Conservation (phyloP, 2,888 invertebrate species). For the Scotopteryx bipunctaria region DNA sequence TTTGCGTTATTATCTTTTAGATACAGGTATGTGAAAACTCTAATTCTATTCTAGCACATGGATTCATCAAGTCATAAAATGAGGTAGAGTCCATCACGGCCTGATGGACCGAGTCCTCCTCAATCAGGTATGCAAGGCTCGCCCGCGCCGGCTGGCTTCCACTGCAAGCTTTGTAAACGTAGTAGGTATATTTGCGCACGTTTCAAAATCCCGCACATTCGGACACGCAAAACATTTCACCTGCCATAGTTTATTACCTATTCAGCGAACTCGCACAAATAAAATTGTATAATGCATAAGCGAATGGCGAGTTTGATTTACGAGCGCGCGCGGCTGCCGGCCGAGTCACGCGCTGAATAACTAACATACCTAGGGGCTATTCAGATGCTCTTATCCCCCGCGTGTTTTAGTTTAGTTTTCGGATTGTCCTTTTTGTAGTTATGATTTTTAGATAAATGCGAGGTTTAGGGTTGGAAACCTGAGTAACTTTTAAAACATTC, state of each 20-base stretch:
- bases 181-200: constrained; percentile 68
- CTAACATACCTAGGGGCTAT: constrained; percentile 72
- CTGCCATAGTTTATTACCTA: constrained; percentile 82
- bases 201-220: constrained; percentile 72
- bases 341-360: constrained; percentile 75
- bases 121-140: constrained; percentile 25
- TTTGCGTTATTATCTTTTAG: too few relatives aligned
- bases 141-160: constrained; percentile 9
- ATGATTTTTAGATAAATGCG: constrained; percentile 24
- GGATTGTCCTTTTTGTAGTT: constrained; percentile 30
- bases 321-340: constrained; percentile 63
- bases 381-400: constrained; percentile 60
- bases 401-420: constrained; percentile 47
- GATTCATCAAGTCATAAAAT: constrained; percentile 5
- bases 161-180: constrained; percentile 43
- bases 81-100: constrained; percentile 4
- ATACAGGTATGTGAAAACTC: not conserved
- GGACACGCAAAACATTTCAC: constrained; percentile 74
- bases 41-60: not conserved
- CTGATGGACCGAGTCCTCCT: constrained; percentile 11
- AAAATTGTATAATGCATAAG: constrained; percentile 84
- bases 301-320: constrained; percentile 83
- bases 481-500: too few relatives aligned
- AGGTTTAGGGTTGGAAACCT: constrained; percentile 1
- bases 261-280: constrained; percentile 82